Evolutionary conservation across 2,797 vertebrate species (phyloP).

Genomic region (Podarcis siculus): DNA sequence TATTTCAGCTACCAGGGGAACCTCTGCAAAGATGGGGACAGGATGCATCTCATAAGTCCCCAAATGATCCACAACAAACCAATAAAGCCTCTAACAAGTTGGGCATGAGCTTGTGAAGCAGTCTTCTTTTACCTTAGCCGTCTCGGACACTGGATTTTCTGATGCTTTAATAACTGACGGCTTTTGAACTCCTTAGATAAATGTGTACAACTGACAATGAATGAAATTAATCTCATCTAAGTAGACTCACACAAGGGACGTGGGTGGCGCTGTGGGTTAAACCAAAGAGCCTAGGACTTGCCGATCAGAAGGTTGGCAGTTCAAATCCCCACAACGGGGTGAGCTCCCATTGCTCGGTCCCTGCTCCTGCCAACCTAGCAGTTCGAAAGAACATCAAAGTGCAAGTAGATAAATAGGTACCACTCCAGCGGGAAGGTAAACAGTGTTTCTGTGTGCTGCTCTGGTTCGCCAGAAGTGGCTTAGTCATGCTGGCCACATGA

Average conservation of each 20-base stretch:
- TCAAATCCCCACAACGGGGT: no score
- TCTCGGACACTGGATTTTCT: background rate
- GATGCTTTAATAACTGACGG: constrained; percentile 49
- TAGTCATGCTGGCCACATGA: no score
- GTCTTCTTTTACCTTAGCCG: background rate
- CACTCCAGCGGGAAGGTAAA: no score
- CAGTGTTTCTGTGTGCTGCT: no score
- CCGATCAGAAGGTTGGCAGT: no score
- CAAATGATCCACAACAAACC: background rate
- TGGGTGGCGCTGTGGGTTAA: no score
- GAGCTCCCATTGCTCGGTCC: no score
- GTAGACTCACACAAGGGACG: fast-evolving
- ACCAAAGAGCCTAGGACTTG: no score
- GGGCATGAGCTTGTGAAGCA: background rate
- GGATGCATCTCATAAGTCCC: background rate
- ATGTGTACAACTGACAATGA: constrained; percentile 27
- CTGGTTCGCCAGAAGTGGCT: no score
- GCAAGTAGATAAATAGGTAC: no score
- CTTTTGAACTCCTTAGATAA: constrained; percentile 61
- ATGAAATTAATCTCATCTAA: background rate
- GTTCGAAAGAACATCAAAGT: no score
- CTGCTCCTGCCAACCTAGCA: no score
- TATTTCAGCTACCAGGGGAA: background rate
- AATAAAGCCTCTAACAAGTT: background rate
- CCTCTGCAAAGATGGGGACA: background rate